phyloP scores from a whole-genome alignment of 2,113 vertebrate genomes.

The Brevimyrus niger region DNA sequence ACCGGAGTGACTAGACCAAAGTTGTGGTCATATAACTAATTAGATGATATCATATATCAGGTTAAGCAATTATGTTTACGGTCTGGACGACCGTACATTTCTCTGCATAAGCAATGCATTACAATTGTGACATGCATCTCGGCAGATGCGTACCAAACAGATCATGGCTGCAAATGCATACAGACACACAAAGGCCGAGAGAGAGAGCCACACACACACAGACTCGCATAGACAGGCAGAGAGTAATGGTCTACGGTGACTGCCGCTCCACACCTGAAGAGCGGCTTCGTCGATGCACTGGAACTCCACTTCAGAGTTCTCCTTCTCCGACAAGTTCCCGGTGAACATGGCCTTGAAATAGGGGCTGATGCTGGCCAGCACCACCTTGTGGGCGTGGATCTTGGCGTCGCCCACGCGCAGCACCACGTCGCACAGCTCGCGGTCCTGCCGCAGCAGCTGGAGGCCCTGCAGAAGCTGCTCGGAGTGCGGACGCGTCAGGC shows the following conservation, averaged over 20 bases:
- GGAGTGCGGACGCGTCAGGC: slow-evolving; percentile 86
- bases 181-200: not conserved
- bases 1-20: not conserved
- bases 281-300: slow-evolving; percentile 89
- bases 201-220: not conserved
- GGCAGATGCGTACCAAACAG: not conserved
- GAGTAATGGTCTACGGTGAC: not conserved
- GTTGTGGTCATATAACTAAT: not conserved
- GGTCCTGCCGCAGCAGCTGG: slow-evolving; percentile 91
- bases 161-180: not conserved
- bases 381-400: slow-evolving; percentile 94
- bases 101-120: not conserved
- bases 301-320: slow-evolving; percentile 92
- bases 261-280: slow-evolving; percentile 62
- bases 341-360: slow-evolving; percentile 99
- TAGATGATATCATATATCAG: not conserved
- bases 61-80: not conserved
- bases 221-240: not conserved
- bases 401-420: slow-evolving; percentile 91
- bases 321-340: slow-evolving; percentile 90
- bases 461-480: slow-evolving; percentile 96
- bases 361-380: slow-evolving; percentile 94
- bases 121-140: not conserved
- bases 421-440: slow-evolving; percentile 89
- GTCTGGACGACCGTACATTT: not conserved